These are phyloP conservation scores for Pachypeltis micranthus DNA, from an alignment of 1,140 invertebrate species.

Conservation along the genomic window DNA sequence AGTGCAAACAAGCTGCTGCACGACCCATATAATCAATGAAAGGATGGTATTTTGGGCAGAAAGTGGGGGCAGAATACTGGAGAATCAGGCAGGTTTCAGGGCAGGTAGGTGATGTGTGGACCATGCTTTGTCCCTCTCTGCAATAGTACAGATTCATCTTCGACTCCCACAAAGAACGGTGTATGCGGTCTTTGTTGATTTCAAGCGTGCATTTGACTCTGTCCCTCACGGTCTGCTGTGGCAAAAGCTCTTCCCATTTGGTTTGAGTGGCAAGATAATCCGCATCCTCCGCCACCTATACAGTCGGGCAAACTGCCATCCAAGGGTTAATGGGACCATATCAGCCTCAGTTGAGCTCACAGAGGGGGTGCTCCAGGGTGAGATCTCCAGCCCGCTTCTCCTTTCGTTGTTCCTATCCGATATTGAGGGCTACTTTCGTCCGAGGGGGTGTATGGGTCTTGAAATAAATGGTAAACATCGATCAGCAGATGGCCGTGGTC, in stretches of 20 bases:
- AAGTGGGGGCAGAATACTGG: conserved; percentile 2
- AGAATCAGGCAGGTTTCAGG: conserved; percentile 16
- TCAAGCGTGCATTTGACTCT: conserved; percentile 21
- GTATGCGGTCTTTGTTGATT: conserved; percentile 13
- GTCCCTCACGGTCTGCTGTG: conserved; percentile 14
- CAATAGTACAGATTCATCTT: neutral
- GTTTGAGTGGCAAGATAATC: neutral
- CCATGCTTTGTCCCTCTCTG: neutral
- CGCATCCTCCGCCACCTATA: neutral
- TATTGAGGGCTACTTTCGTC: neutral
- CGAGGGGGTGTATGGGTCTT: neutral
- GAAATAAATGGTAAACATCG: neutral
- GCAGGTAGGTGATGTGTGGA: neutral
- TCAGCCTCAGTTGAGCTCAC: neutral
- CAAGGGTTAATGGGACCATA: neutral
- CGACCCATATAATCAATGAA: neutral
- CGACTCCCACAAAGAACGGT: neutral
- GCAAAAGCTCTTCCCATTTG: conserved; percentile 13
- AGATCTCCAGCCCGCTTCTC: neutral
- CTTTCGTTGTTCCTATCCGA: neutral
- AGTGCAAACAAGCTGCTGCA: too few relatives aligned
- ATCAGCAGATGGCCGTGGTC: too few relatives aligned
- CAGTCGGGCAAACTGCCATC: neutral
- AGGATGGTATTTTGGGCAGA: neutral
- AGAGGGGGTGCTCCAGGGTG: neutral